Base-by-base conservation (phyloP, 2,888 invertebrate species). In the Ennomos quercinarius region DNA sequence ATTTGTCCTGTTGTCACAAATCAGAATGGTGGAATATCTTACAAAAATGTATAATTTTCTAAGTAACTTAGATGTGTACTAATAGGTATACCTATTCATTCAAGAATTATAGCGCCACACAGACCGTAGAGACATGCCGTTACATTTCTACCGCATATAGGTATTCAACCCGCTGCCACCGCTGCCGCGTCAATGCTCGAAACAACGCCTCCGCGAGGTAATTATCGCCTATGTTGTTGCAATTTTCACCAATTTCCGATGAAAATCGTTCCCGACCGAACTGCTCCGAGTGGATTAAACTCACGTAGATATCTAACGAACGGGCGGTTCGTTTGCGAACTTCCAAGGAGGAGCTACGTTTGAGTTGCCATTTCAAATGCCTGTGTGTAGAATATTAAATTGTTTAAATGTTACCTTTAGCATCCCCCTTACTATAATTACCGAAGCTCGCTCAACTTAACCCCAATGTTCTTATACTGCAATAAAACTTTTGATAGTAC, bases 231-330 rank as follows among this genome's bases (percentile, higher is more conserved):
- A 81, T 87, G 87, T 89, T 89, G 88, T 87, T 89, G 89, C 87
- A 90, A 91, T 91, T 91, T 90, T 89, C 89, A 84, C 84, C 87
- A 90, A 89, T 90, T 90, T 87, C 81, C 82, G 76, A 71, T 72
- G 77, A 81, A 87, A 88, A 89, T 89, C 86, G 85, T 80, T 84
- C 78, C 73, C 80, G 72, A 78, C 79, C 74, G 73, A 80, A 81
- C 78, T 82, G 76, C 83, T 81, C 77, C 78, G 80, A 89, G 82
- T 86, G 86, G 84, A 89, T 91, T 91, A 91, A 91, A 85, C 91
- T 91, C 91, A 91, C 91, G 91, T 91, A 91, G 89, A 89, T 90
- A 89, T 87, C 90, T 91, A 92, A 92, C 89, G 91, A 91, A 91
- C 86, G 87, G 83, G 66, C 80, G 86, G 84, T 87, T 89, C 89